A percentile compares a stretch with the other conserved stretches of the same genome.
Evolutionary conservation across 2,888 invertebrate species (phyloP).

Genomic region (Galerucella pusilla): DNA sequence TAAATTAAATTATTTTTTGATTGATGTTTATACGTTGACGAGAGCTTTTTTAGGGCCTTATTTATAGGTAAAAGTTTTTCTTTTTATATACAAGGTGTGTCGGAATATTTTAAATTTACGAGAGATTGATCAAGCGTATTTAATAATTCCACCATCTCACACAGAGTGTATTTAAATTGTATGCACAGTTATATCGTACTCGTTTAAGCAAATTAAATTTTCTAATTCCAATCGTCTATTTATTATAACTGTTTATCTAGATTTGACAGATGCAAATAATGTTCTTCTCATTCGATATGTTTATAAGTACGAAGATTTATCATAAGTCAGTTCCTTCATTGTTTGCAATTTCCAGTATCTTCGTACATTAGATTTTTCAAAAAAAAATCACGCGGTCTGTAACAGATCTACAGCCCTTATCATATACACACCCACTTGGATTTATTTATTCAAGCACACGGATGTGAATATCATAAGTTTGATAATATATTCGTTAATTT

Average conservation of each 20-base stretch:
- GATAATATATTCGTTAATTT: conserved; percentile 44
- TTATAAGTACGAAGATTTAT: not conserved
- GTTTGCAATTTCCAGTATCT: too few relatives aligned
- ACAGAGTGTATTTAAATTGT: conserved; percentile 11
- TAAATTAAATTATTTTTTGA: conserved; percentile 6
- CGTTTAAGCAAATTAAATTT: conserved; percentile 8
- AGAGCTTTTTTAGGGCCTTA: conserved; percentile 1
- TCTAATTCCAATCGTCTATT: not conserved
- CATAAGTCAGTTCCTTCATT: not conserved
- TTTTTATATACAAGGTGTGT: not conserved
- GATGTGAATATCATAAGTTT: conserved; percentile 46
- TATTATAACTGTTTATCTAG: conserved; percentile 5
- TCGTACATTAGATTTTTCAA: not conserved
- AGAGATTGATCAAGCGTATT: too few relatives aligned
- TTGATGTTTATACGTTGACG: conserved; percentile 4
- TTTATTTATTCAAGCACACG: conserved; percentile 34
- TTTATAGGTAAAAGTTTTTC: not conserved
- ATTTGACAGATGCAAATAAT: conserved; percentile 11
- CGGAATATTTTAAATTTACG: not conserved
- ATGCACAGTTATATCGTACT: conserved; percentile 4
- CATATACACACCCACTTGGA: conserved; percentile 38
- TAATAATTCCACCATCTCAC: not conserved
- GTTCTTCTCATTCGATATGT: not conserved
- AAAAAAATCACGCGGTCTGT: conserved; percentile 8
- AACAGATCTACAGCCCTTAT: conserved; percentile 34